These are phyloP conservation scores for Acanthosoma haemorrhoidale DNA, from an alignment of 2,888 invertebrate genomes.

Conservation along the genomic window DNA sequence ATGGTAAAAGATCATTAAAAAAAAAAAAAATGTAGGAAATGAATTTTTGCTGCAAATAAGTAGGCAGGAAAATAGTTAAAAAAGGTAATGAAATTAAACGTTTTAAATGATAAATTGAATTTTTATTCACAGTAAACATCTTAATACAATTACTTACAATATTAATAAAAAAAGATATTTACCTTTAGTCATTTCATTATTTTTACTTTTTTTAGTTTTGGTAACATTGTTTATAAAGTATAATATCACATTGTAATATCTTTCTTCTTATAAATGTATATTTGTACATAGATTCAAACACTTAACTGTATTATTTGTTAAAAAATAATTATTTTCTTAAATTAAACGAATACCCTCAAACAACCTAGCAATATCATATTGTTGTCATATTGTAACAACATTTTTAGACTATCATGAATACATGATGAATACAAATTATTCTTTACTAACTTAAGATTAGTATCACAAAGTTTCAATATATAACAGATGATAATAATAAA, in stretches of 20 bases:
- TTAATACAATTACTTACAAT: no score
- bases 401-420: not conserved
- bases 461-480: slow-evolving; percentile 2
- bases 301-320: not conserved
- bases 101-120: no score
- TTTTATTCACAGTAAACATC: no score
- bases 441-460: not conserved
- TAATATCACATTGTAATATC: slow-evolving; percentile 2
- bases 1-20: no score
- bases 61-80: no score
- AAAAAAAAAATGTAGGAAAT: no score
- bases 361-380: not conserved
- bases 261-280: not conserved
- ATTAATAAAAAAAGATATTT: not conserved
- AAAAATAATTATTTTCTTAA: no score
- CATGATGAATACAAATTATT: not conserved
- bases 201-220: not conserved
- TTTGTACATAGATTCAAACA: slow-evolving; percentile 5
- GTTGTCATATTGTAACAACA: no score
- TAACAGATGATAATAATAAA: no score
- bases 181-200: not conserved
- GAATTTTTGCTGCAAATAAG: no score
- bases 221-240: slow-evolving; percentile 7
- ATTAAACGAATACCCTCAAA: not conserved
- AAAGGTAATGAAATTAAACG: no score